Percentiles rank a stretch among this genome's conserved stretches.
These are phyloP conservation scores for Amphiprion percula DNA, from an alignment of 2,113 vertebrate genomes.

Conservation along the genomic window DNA sequence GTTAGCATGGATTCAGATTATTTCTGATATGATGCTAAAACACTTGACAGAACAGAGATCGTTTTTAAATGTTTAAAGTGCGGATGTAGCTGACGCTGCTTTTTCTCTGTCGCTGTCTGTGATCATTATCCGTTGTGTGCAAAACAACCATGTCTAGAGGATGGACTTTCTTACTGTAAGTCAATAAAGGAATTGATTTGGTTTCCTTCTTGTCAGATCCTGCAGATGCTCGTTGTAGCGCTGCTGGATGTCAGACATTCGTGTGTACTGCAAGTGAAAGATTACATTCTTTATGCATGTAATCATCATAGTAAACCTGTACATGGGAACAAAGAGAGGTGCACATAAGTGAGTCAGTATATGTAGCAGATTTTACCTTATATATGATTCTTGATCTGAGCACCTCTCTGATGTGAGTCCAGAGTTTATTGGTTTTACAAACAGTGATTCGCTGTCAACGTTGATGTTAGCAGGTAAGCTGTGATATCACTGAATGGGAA, in stretches of 20 bases:
- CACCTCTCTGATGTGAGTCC: slow-evolving; percentile 43
- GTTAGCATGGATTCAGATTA: too few species aligned
- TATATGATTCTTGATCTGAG: background rate
- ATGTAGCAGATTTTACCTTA: background rate
- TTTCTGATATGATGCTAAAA: too few species aligned
- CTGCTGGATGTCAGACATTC: background rate
- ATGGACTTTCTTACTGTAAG: slow-evolving; percentile 29
- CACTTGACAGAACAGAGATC: too few species aligned
- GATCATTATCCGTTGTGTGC: slow-evolving; percentile 20
- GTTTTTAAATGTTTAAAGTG: too few species aligned
- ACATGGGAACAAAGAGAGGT: background rate
- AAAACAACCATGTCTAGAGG: background rate
- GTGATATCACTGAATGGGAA: slow-evolving; percentile 55
- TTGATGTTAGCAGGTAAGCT: slow-evolving; percentile 53
- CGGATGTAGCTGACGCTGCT: too few species aligned
- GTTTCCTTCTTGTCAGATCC: slow-evolving; percentile 50
- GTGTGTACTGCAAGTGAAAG: background rate
- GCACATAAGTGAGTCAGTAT: background rate
- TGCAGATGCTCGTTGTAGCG: slow-evolving; percentile 1
- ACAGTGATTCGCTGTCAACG: slow-evolving; percentile 24
- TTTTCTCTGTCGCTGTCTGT: background rate
- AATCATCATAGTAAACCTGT: background rate
- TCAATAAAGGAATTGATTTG: slow-evolving; percentile 51
- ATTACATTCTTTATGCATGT: background rate
- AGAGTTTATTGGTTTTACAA: slow-evolving; percentile 44